A percentile compares a stretch with the other conserved stretches of the same genome.
Evolutionary conservation across 2,888 invertebrate species (phyloP).

Genomic region (Orchesella flavescens): DNA sequence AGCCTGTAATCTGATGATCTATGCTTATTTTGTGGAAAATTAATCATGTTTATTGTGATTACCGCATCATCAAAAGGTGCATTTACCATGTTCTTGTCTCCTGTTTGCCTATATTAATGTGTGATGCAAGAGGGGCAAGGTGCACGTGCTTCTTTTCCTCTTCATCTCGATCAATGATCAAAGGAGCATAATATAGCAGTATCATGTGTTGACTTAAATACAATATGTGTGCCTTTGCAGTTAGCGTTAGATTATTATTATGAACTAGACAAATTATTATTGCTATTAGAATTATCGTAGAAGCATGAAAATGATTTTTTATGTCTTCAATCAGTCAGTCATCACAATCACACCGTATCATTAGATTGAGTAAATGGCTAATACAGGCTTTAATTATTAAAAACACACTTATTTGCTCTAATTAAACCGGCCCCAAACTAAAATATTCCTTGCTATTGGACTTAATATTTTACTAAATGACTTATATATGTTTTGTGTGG

Average conservation of each 20-base stretch:
- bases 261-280: background rate
- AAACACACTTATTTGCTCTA: constrained; percentile 22
- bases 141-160: background rate
- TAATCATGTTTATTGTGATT: constrained; percentile 40
- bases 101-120: background rate
- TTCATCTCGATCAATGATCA: background rate
- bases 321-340: no score
- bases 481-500: background rate
- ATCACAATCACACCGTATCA: no score
- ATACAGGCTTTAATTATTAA: background rate
- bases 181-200: background rate
- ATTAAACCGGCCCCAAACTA: background rate
- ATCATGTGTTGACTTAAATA: background rate
- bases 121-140: constrained; percentile 38
- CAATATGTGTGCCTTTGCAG: background rate
- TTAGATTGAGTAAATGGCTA: no score
- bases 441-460: constrained; percentile 18
- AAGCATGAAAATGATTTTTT: background rate
- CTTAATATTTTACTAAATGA: constrained; percentile 8
- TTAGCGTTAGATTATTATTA: background rate
- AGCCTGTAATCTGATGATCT: background rate
- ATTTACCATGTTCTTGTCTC: background rate
- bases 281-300: background rate
- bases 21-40: constrained; percentile 8
- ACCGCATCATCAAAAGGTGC: constrained; percentile 17